A percentile compares a stretch with the other conserved stretches of the same genome.
Evolutionary conservation across 2,113 vertebrate species (phyloP).

Genomic region (Boleophthalmus pectinirostris): DNA sequence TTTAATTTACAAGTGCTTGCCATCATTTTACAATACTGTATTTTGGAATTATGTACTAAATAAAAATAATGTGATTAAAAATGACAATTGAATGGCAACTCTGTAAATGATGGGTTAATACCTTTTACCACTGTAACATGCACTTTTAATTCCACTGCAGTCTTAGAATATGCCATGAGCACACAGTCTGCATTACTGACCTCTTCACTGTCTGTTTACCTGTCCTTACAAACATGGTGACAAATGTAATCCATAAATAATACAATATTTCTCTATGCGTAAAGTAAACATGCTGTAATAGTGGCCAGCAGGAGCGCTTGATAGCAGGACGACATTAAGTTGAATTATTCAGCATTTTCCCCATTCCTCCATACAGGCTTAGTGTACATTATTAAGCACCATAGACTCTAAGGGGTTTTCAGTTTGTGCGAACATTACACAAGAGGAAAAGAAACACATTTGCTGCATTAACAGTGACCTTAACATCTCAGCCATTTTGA

Average conservation of each 20-base stretch:
- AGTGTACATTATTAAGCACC: constrained; percentile 49
- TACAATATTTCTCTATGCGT: constrained; percentile 6
- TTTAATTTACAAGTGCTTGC: background rate
- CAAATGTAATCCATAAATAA: constrained; percentile 15
- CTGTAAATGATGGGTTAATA: background rate
- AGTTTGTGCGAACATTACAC: constrained; percentile 24
- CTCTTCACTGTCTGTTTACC: constrained; percentile 10
- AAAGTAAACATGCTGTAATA: constrained; percentile 20
- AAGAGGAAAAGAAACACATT: constrained; percentile 16
- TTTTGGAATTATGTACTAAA: background rate
- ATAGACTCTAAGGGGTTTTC: constrained; percentile 36
- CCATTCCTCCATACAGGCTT: constrained; percentile 20
- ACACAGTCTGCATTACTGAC: background rate
- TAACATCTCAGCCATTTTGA: constrained; percentile 32
- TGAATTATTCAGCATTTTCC: constrained; percentile 60
- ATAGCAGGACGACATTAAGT: constrained; percentile 42
- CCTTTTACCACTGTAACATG: background rate
- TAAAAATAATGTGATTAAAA: no score
- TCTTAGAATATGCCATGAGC: background rate
- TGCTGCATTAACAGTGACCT: constrained; percentile 31
- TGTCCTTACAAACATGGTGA: constrained; percentile 17
- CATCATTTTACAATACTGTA: no score
- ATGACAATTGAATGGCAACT: background rate
- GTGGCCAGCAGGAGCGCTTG: constrained; percentile 18
- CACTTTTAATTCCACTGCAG: background rate